Conservation (phyloP, 2,797 vertebrate species). For the Pseudotriccus pelzelni region DNA sequence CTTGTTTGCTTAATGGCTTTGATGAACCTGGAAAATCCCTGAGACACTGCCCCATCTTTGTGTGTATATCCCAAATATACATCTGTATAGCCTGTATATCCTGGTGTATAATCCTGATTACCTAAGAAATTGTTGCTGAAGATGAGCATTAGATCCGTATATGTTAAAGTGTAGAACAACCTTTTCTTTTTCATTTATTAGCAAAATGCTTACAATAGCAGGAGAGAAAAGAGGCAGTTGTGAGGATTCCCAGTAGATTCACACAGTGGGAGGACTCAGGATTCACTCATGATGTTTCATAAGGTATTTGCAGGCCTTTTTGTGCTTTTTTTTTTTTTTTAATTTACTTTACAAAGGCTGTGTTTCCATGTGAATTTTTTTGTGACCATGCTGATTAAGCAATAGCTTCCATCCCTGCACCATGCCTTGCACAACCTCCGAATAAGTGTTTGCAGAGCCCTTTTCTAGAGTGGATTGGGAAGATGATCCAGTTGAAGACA, state of each 20-base stretch:
- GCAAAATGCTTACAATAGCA: not conserved
- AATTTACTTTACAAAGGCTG: not conserved
- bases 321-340: rapidly evolving
- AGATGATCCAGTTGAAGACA: not conserved
- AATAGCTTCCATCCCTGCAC: not conserved
- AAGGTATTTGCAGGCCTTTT: not conserved
- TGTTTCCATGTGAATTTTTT: not conserved
- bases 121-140: not conserved
- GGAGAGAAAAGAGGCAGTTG: not conserved
- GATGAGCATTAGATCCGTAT: not conserved
- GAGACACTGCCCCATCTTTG: not conserved
- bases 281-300: not conserved
- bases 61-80: not conserved
- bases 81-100: not conserved
- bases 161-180: not conserved
- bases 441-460: not conserved
- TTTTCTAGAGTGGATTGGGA: not conserved
- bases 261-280: not conserved
- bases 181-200: not conserved
- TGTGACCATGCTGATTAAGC: not conserved
- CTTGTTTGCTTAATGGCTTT: not conserved
- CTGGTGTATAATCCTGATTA: not conserved
- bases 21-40: not conserved
- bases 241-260: not conserved
- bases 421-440: rapidly evolving